Evolutionary conservation across 2,113 vertebrate species (phyloP).

Genomic region (Oreochromis aureus): DNA sequence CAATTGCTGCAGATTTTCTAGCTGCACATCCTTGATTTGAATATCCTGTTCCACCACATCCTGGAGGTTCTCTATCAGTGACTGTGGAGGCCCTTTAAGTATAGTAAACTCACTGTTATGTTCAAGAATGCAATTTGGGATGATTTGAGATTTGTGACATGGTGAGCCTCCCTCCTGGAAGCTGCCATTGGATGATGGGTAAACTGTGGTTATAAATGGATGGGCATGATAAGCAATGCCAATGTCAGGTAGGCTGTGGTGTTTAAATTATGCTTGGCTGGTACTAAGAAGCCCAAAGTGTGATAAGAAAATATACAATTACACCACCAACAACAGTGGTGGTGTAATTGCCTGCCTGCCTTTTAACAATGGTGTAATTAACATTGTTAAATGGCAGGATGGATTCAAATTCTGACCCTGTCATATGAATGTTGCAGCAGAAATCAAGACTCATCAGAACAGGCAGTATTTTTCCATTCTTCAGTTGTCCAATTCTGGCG

Average conservation of each 20-base stretch:
- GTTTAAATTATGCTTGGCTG: fast-evolving
- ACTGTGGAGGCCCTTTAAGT: not conserved
- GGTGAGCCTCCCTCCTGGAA: not conserved
- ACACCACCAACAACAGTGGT: not conserved
- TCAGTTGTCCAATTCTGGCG: not conserved
- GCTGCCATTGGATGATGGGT: not conserved
- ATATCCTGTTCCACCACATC: not conserved
- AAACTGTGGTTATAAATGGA: no score
- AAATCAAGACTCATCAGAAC: not conserved
- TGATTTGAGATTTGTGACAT: not conserved
- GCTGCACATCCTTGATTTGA: not conserved
- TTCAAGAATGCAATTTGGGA: not conserved
- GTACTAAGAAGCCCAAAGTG: not conserved
- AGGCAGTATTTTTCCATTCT: not conserved
- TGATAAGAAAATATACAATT: not conserved
- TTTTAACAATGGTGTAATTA: no score
- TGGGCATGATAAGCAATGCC: no score
- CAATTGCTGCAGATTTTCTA: not conserved
- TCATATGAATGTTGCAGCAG: not conserved
- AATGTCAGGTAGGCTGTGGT: not conserved
- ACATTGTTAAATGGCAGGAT: not conserved
- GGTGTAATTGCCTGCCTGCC: no score
- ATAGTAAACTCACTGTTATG: not conserved
- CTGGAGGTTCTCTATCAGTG: not conserved
- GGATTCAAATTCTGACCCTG: not conserved